Conservation (phyloP, 2,888 invertebrate species). For the Tiphia femorata region DNA sequence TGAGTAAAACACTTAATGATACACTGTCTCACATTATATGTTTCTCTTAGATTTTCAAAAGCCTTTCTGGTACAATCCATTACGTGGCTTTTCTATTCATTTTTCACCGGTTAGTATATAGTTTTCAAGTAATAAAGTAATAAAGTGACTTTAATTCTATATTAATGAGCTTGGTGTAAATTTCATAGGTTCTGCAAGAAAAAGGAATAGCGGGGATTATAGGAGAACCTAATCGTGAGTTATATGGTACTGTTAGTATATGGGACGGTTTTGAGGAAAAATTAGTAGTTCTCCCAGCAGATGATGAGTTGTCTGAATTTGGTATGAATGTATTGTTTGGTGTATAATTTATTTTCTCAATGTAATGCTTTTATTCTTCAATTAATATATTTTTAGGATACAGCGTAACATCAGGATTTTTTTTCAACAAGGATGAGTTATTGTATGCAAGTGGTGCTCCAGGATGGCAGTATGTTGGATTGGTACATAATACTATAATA, state of each 20-base stretch:
- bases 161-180: not conserved
- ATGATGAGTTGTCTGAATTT: constrained; percentile 38
- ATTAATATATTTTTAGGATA: constrained; percentile 44
- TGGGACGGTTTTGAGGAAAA: constrained; percentile 9
- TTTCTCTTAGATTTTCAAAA: constrained; percentile 41
- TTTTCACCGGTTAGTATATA: constrained; percentile 29
- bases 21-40: constrained; percentile 1
- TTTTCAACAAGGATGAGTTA: constrained; percentile 39
- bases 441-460: constrained; percentile 53
- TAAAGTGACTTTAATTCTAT: no score
- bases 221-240: constrained; percentile 46
- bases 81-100: constrained; percentile 54
- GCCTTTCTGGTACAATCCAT: constrained; percentile 45
- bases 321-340: constrained; percentile 28
- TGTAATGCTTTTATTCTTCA: not conserved
- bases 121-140: no score
- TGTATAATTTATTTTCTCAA: not conserved
- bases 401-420: constrained; percentile 52
- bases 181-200: not conserved
- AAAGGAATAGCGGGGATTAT: constrained; percentile 25
- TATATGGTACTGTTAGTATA: constrained; percentile 36
- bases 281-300: constrained; percentile 15
- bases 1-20: not conserved
- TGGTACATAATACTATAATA: constrained; percentile 29
- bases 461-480: constrained; percentile 46